Evolutionary conservation across 2,888 invertebrate species (phyloP).

Genomic region (Lycocerus yunnanus): DNA sequence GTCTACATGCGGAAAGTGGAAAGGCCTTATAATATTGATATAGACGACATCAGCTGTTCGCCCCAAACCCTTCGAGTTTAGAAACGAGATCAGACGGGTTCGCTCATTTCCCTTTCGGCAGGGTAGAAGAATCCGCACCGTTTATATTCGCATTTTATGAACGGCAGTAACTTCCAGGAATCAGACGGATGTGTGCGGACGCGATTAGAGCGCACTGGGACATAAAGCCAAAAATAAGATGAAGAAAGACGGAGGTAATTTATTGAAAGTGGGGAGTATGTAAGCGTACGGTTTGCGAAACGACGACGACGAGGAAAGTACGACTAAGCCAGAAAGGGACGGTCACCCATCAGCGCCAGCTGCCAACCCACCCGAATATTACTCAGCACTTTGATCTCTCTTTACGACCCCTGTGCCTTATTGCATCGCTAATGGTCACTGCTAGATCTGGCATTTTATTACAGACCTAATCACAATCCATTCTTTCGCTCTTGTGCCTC

Average conservation of each 20-base stretch:
- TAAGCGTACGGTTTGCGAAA: slow-evolving; percentile 12
- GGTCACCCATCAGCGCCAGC: slow-evolving; percentile 39
- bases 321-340: slow-evolving; percentile 29
- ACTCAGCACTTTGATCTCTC: slow-evolving; percentile 42
- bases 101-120: slow-evolving; percentile 27
- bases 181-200: slow-evolving; percentile 34
- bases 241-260: slow-evolving; percentile 22
- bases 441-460: slow-evolving; percentile 45
- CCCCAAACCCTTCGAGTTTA: slow-evolving; percentile 20
- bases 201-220: slow-evolving; percentile 24
- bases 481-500: slow-evolving; percentile 18
- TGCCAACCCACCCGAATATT: slow-evolving; percentile 40
- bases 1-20: slow-evolving; percentile 37
- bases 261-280: slow-evolving; percentile 21
- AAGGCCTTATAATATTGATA: slow-evolving; percentile 44
- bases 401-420: slow-evolving; percentile 41
- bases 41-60: slow-evolving; percentile 42
- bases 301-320: slow-evolving; percentile 5
- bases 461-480: slow-evolving; percentile 31
- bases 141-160: slow-evolving; percentile 39
- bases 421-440: slow-evolving; percentile 46
- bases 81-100: slow-evolving; percentile 34
- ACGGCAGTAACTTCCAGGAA: slow-evolving; percentile 35
- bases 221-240: slow-evolving; percentile 5
- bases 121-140: slow-evolving; percentile 31